Percentiles rank a stretch among this genome's conserved stretches.
phyloP scores from a whole-genome alignment of 2,888 invertebrate species.

The Creontiades dilutus region DNA sequence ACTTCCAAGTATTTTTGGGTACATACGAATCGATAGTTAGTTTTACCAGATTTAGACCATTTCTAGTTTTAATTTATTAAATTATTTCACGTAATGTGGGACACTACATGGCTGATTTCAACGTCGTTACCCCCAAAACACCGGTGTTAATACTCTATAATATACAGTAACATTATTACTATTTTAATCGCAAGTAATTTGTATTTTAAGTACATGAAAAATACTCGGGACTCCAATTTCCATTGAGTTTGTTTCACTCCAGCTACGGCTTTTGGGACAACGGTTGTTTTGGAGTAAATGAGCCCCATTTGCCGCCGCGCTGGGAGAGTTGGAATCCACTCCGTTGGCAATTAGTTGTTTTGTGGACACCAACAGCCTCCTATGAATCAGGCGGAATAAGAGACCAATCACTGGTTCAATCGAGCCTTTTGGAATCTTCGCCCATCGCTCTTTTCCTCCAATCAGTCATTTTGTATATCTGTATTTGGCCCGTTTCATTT shows the following conservation, averaged over 20 bases:
- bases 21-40: too few species aligned
- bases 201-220: not conserved
- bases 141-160: too few species aligned
- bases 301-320: not conserved
- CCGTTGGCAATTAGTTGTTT: not conserved
- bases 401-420: constrained; percentile 39
- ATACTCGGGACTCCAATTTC: not conserved
- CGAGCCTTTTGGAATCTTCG: not conserved
- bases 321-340: constrained; percentile 18
- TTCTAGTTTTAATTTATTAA: too few species aligned
- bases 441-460: not conserved
- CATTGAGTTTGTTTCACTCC: not conserved
- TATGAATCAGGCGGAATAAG: constrained; percentile 29
- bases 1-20: too few species aligned
- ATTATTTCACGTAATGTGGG: too few species aligned
- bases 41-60: too few species aligned
- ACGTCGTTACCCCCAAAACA: too few species aligned
- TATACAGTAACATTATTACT: too few species aligned
- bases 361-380: not conserved
- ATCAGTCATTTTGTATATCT: not conserved
- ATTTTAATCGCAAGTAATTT: too few species aligned
- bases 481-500: not conserved
- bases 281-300: constrained; percentile 11
- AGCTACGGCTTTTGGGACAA: not conserved
- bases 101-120: too few species aligned